Conservation (phyloP, 2,797 vertebrate genomes). For the Pangasius larnaudii region DNA sequence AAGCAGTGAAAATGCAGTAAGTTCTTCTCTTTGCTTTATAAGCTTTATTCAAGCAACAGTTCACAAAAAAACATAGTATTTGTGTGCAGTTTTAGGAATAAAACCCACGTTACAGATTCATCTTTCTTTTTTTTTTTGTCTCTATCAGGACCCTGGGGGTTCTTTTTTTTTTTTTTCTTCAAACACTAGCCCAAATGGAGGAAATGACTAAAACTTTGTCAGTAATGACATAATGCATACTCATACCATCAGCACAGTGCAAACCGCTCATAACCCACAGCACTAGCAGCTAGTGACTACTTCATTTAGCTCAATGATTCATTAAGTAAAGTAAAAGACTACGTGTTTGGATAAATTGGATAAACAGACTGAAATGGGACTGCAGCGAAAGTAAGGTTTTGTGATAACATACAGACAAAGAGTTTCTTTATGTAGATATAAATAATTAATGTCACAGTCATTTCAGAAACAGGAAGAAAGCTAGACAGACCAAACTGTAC, state of each 20-base stretch:
- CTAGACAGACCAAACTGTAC: not conserved
- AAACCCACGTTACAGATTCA: not conserved
- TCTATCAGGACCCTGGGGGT: not conserved
- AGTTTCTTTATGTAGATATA: not conserved
- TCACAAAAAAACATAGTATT: not conserved
- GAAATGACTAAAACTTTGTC: constrained; percentile 20
- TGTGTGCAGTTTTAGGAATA: not conserved
- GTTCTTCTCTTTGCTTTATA: too few relatives aligned
- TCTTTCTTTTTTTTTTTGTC: not conserved
- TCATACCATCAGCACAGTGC: not conserved
- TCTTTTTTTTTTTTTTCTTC: not conserved
- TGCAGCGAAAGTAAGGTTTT: not conserved
- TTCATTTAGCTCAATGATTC: not conserved
- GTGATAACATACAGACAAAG: not conserved
- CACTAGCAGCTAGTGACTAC: not conserved
- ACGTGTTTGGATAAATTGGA: not conserved
- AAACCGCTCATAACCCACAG: not conserved
- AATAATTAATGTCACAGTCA: not conserved
- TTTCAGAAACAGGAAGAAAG: not conserved
- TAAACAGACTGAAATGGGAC: not conserved
- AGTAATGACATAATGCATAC: not conserved
- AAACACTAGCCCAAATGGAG: not conserved
- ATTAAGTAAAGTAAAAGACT: not conserved
- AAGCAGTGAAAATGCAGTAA: not conserved
- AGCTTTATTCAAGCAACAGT: too few relatives aligned